Evolutionary conservation across 2,797 vertebrate genomes (phyloP), one percentile per base, ranked within the genome.

Genomic region (Sebastolobus altivelis): DNA sequence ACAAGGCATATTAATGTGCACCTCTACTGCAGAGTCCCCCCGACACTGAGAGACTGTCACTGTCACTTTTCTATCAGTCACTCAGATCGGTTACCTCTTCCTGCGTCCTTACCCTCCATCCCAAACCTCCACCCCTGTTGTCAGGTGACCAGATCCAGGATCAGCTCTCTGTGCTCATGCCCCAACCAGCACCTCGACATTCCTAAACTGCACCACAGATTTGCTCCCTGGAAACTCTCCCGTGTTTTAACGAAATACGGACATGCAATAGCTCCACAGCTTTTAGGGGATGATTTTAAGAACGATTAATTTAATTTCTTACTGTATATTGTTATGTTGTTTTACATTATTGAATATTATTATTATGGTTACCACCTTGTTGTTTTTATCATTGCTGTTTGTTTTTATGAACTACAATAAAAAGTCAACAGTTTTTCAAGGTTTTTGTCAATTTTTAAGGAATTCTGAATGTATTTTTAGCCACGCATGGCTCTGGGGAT

Each of bases 401-500:
- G 87, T 95, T 96, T 96, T 93, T 94, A 93, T 95, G 91, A 90
- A 92, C 92, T 94, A 92, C 91, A 96, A 95, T 96, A 95, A 96
- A 96, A 95, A 81, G 79, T 88, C 72, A 81, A 90, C 90, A 65
- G 79, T 91, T 93, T 88, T 46, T 85, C 55, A 18, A 65, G 16
- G 27, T 72, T 85, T 62, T 65, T 37, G 18, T 74, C 6, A 4
- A 3, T 66, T 74, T 27, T 29, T 35, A 1, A 25, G 14, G 5
- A 38, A 20, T 54, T 37, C 8, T 14, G 5, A n/a, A 6, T 29
- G 31, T 37, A 35, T 37, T 29, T 43, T 54, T 43, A 31, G 5
- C 6, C 18, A 43, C 4, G 35, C 46, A 20, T 2, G 18, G 8
- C 46, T 49, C 18, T 49, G 43, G 6, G 43, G 18, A 49, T 7